These are phyloP conservation scores for Rhagonycha lutea DNA, from an alignment of 2,888 invertebrate genomes.

Conservation along the genomic window DNA sequence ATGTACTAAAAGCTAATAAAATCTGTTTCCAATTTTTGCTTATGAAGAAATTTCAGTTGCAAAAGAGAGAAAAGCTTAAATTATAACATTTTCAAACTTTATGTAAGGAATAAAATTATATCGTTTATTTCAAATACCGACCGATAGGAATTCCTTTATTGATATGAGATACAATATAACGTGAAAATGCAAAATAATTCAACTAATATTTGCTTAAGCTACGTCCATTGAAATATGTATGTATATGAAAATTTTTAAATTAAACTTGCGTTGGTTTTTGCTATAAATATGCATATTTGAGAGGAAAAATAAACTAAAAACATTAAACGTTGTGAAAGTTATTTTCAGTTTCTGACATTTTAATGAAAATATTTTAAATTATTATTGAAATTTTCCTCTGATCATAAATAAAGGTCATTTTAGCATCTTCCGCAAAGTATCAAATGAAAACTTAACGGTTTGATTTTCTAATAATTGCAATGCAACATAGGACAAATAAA, in stretches of 20 bases:
- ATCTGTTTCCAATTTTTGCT: not conserved
- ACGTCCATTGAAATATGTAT: not conserved
- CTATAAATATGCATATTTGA: not conserved
- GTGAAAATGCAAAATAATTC: not conserved
- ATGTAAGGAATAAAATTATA: not conserved
- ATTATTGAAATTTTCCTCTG: not conserved
- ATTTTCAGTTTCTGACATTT: not conserved
- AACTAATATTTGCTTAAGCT: not conserved
- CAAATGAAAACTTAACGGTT: not conserved
- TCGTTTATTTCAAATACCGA: not conserved
- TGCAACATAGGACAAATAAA: not conserved
- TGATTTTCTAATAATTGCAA: not conserved
- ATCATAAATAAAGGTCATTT: not conserved
- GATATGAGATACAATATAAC: not conserved
- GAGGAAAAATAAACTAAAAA: not conserved
- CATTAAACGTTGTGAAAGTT: not conserved
- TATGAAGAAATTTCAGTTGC: not conserved
- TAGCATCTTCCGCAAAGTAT: not conserved
- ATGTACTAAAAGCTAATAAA: not conserved
- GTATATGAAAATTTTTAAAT: not conserved
- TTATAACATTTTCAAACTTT: not conserved
- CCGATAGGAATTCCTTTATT: not conserved
- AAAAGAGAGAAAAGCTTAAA: not conserved
- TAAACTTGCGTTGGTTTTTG: not conserved
- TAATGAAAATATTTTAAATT: not conserved